Conservation (phyloP, 2,888 invertebrate genomes). For the Dryobotodes eremita region DNA sequence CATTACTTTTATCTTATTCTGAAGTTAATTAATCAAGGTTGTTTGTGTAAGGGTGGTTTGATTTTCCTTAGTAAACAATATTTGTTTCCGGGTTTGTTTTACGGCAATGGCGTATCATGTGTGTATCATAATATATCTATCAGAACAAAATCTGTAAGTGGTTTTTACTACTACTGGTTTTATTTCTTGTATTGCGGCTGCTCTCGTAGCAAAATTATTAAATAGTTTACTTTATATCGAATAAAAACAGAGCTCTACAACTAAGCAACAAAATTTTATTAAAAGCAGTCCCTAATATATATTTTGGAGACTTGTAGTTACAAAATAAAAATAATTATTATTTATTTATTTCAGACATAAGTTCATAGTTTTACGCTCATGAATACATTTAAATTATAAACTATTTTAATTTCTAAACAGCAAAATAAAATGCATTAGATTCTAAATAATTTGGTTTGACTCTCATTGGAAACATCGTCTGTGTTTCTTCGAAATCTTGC, state of each 20-base stretch:
- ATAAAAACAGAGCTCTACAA: background rate
- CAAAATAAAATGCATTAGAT: background rate
- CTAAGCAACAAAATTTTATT: background rate
- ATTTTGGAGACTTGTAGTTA: too few relatives aligned
- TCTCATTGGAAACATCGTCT: background rate
- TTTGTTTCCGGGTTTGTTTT: conserved; percentile 3
- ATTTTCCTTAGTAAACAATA: conserved; percentile 31
- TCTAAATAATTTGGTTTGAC: background rate
- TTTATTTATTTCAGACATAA: too few relatives aligned
- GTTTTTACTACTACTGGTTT: too few relatives aligned
- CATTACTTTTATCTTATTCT: conserved; percentile 47
- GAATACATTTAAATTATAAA: too few relatives aligned
- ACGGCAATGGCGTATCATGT: background rate
- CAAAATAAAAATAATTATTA: background rate
- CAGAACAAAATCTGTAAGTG: background rate
- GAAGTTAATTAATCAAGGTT: conserved; percentile 50
- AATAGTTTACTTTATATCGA: background rate
- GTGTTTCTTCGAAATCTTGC: background rate
- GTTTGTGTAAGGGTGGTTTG: conserved; percentile 27
- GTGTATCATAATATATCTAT: too few relatives aligned
- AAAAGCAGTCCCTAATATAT: background rate
- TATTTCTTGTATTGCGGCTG: too few relatives aligned
- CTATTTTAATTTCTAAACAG: too few relatives aligned
- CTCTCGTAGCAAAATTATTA: background rate
- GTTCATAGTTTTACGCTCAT: too few relatives aligned